Evolutionary conservation across 2,113 vertebrate genomes (phyloP).

Genomic region (Colinus virginianus): DNA sequence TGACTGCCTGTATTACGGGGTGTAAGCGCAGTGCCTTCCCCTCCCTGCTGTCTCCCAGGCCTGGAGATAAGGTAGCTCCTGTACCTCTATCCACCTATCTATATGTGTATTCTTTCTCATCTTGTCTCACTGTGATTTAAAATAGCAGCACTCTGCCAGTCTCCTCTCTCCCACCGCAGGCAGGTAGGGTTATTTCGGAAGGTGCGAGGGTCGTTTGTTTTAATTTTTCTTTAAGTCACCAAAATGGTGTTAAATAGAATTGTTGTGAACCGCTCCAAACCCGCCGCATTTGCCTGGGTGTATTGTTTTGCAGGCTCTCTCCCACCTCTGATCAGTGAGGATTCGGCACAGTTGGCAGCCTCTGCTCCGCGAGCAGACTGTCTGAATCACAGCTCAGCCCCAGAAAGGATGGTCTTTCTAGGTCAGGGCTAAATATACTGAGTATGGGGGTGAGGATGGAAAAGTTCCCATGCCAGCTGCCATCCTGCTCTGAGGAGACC

Average conservation of each 20-base stretch:
- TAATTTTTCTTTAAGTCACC: conserved; percentile 57
- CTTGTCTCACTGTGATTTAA: conserved; percentile 30
- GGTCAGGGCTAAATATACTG: conserved; percentile 67
- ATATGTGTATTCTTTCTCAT: not conserved
- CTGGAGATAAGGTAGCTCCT: conserved; percentile 53
- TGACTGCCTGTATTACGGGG: conserved; percentile 1
- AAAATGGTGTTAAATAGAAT: conserved; percentile 55
- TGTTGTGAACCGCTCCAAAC: conserved; percentile 20
- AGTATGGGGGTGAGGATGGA: conserved; percentile 55
- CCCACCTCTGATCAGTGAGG: conserved; percentile 59
- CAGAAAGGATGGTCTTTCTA: conserved; percentile 70
- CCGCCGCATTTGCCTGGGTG: conserved; percentile 50
- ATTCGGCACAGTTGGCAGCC: conserved; percentile 63
- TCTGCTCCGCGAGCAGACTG: conserved; percentile 66
- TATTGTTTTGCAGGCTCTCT: conserved; percentile 64
- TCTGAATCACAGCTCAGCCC: conserved; percentile 73
- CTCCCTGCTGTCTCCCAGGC: conserved; percentile 45
- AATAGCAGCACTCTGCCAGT: conserved; percentile 55
- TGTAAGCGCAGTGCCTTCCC: not conserved
- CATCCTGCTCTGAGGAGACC: not conserved
- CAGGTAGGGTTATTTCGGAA: conserved; percentile 68
- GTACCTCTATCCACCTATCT: not conserved
- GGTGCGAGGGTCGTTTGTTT: conserved; percentile 67
- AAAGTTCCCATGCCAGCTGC: conserved; percentile 65
- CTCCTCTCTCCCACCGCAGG: conserved; percentile 56